phyloP scores from a whole-genome alignment of 2,888 invertebrate genomes.

The Morpho achilles region DNA sequence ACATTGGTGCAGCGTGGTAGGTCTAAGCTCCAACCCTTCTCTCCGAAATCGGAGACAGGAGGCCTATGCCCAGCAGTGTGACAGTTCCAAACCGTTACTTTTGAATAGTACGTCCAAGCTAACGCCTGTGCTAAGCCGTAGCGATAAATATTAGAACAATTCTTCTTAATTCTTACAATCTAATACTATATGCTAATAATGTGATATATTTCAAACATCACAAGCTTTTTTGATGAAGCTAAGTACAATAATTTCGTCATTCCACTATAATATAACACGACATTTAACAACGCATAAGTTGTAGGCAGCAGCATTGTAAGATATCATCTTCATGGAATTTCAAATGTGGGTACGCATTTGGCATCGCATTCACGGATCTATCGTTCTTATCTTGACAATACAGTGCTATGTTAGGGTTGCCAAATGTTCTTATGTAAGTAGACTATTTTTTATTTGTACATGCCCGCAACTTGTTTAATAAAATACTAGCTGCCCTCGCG shows the following conservation, averaged over 20 bases:
- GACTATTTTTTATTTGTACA: neutral
- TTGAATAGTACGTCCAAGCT: too few relatives aligned
- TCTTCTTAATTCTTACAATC: too few relatives aligned
- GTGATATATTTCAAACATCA: too few relatives aligned
- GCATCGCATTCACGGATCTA: constrained; percentile 33
- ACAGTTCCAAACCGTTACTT: too few relatives aligned
- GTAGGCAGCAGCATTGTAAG: constrained; percentile 12
- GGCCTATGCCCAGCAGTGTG: too few relatives aligned
- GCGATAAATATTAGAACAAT: too few relatives aligned
- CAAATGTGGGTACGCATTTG: constrained; percentile 27
- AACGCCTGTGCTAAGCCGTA: too few relatives aligned
- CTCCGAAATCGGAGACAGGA: too few relatives aligned
- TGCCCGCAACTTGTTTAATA: neutral
- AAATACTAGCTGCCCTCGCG: neutral
- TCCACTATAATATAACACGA: constrained; percentile 2
- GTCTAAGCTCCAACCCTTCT: too few relatives aligned
- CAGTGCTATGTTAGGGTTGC: constrained; percentile 25
- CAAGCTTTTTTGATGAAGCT: too few relatives aligned
- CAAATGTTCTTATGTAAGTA: neutral
- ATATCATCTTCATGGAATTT: constrained; percentile 24
- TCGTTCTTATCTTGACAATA: constrained; percentile 37
- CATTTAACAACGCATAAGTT: constrained; percentile 11
- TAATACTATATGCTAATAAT: too few relatives aligned
- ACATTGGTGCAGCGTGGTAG: too few relatives aligned
- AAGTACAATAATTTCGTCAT: neutral